Evolutionary conservation across 2,888 invertebrate genomes (phyloP), one percentile per base, ranked within the genome.

Genomic region (Sabatieria punctata): DNA sequence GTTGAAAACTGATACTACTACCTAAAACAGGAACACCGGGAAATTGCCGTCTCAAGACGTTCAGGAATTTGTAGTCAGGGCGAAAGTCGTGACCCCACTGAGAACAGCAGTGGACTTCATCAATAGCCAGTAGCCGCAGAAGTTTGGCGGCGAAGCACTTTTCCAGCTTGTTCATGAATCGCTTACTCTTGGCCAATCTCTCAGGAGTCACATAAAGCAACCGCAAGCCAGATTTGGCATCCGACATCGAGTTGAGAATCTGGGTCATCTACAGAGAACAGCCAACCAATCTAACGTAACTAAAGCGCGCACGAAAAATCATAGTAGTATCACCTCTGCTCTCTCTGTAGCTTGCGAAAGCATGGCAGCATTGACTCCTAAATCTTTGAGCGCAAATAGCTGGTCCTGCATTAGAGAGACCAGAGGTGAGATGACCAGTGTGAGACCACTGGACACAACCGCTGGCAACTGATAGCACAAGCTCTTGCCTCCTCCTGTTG

Each of bases 61-160:
- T 81, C 26, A 89, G 72, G 61, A 79, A 82, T 63, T 84, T 82
- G 65, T 88, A 91, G 66, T 88, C 88, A 65, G 65, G 51, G 46
- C 61, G 52, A 65, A 89, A 89, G 68, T 89, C 88, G 69, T 89
- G 86, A 1, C 89, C 89, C 86, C 88, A 88, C 58, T 83, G 82
- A 8, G 85, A 85, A 63, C 85, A 85, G 60, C 89, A 89, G 64
- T 91, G 89, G 0, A 86, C 70, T 70, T 89, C 88, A 70, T 97
- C 97, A 54, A 89, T 83, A 0, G 85, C 86, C 57, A 91, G 77
- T 56, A 83, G 70, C 54, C 80, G 74, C 44, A 88, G 71, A 52
- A 76, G 71, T 15, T 78, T 77, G 57, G 75, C 69, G 52, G 77
- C 73, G 65, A 78, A 76, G 61, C 80, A 78, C 65, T 85, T 85